Conservation (phyloP, 2,888 invertebrate species). For the Steromphala cineraria region DNA sequence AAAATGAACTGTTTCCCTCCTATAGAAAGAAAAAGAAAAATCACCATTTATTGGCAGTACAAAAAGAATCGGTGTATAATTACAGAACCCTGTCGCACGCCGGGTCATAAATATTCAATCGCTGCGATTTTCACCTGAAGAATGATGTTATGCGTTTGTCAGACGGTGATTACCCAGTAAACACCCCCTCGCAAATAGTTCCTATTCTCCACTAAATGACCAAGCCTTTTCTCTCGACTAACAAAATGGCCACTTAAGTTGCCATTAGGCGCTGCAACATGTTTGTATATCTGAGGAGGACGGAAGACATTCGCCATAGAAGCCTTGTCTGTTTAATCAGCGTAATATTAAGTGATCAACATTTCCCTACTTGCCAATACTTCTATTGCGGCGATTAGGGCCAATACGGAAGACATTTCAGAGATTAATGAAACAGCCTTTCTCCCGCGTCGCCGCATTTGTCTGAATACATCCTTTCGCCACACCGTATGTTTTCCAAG, state of each 20-base stretch:
- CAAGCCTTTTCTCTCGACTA: background rate
- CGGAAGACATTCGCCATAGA: constrained; percentile 8
- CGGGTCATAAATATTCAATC: too few relatives aligned
- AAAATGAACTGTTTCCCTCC: too few relatives aligned
- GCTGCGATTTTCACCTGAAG: too few relatives aligned
- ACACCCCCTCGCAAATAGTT: background rate
- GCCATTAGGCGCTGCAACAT: constrained; percentile 8
- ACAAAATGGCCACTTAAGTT: background rate
- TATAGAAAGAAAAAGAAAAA: too few relatives aligned
- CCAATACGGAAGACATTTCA: constrained; percentile 11
- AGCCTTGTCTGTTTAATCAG: constrained; percentile 2
- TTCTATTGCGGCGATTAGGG: background rate
- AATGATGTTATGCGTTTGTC: too few relatives aligned
- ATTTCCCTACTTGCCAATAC: background rate
- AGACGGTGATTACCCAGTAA: background rate
- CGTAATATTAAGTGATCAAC: background rate
- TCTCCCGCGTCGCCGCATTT: background rate
- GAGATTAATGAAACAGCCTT: background rate
- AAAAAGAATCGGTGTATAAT: too few relatives aligned
- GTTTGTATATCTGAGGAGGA: constrained; percentile 1
- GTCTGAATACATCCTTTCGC: background rate
- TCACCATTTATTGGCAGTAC: too few relatives aligned
- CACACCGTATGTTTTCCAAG: background rate
- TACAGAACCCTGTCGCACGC: too few relatives aligned
- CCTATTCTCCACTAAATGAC: background rate